A percentile compares a stretch with the other conserved stretches of the same genome.
phyloP scores from a whole-genome alignment of 2,797 vertebrate genomes.

The Denticeps clupeoides region DNA sequence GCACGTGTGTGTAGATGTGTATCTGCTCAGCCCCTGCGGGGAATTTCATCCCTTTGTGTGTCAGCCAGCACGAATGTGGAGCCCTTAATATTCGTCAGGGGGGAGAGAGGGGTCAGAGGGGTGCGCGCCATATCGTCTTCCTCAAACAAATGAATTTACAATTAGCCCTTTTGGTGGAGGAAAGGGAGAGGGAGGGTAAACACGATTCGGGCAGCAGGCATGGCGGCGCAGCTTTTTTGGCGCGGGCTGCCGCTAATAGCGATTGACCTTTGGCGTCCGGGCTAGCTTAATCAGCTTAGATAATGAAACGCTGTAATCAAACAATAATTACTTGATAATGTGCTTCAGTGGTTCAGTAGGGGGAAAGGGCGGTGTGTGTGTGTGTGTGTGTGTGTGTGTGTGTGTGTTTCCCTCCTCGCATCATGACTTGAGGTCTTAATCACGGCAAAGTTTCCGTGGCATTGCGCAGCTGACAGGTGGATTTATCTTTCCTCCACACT shows the following conservation, averaged over 20 bases:
- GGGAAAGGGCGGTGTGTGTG: slow-evolving; percentile 7
- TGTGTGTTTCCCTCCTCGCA: too few relatives aligned
- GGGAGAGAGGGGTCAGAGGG: slow-evolving; percentile 9
- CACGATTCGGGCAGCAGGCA: slow-evolving; percentile 30
- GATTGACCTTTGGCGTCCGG: slow-evolving; percentile 65
- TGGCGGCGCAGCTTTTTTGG: slow-evolving; percentile 58
- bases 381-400: too few relatives aligned
- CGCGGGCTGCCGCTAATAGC: slow-evolving; percentile 60
- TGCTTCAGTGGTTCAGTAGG: slow-evolving; percentile 47
- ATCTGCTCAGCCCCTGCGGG: too few relatives aligned
- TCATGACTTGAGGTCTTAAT: slow-evolving; percentile 63
- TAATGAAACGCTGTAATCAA: slow-evolving; percentile 76
- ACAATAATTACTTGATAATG: slow-evolving; percentile 78
- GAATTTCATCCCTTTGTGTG: too few relatives aligned
- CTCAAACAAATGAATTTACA: slow-evolving; percentile 72
- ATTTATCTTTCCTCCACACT: slow-evolving; percentile 61
- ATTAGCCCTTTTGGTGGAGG: slow-evolving; percentile 55
- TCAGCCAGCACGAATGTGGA: too few relatives aligned
- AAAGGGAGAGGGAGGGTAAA: slow-evolving; percentile 53
- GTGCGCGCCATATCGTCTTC: slow-evolving; percentile 45
- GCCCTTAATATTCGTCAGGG: slow-evolving; percentile 52
- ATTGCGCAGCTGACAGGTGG: slow-evolving; percentile 67
- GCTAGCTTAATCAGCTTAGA: slow-evolving; percentile 71
- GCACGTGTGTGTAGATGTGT: too few relatives aligned
- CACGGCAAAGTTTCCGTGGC: slow-evolving; percentile 63